phyloP scores from a whole-genome alignment of 1,140 invertebrate genomes.

The Camponotus vicinus region DNA sequence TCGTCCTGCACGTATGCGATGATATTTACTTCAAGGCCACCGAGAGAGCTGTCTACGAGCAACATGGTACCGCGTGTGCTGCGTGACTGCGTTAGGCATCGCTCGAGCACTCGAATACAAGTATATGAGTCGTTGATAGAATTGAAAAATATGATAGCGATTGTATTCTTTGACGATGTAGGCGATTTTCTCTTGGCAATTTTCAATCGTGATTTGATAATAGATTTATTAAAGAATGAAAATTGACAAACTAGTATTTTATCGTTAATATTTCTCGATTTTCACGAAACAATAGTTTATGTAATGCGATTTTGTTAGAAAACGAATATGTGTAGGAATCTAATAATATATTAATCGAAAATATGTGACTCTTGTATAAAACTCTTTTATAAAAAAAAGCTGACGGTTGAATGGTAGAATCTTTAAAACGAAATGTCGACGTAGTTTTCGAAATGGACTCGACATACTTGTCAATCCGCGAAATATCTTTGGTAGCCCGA shows the following conservation, averaged over 20 bases:
- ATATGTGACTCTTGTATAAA: neutral
- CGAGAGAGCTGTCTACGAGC: slow-evolving; percentile 41
- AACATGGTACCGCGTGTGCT: slow-evolving; percentile 37
- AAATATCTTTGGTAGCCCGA: slow-evolving; percentile 42
- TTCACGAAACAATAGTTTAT: too few relatives aligned
- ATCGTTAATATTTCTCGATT: too few relatives aligned
- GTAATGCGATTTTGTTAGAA: neutral
- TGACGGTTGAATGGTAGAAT: neutral
- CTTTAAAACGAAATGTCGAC: neutral
- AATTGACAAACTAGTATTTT: neutral
- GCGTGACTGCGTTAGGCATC: slow-evolving; percentile 1
- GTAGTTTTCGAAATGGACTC: neutral
- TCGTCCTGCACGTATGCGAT: slow-evolving; percentile 32
- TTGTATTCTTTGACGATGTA: neutral
- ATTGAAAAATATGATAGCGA: neutral
- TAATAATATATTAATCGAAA: neutral
- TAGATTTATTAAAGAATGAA: slow-evolving; percentile 15
- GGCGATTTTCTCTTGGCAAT: neutral
- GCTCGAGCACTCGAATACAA: neutral
- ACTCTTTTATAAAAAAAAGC: neutral
- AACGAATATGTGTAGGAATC: neutral
- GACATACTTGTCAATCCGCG: slow-evolving; percentile 18
- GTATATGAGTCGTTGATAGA: neutral
- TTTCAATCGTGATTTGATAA: slow-evolving; percentile 25
- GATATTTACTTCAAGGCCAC: slow-evolving; percentile 57